A percentile compares a stretch with the other conserved stretches of the same genome.
Evolutionary conservation across 2,113 vertebrate species (phyloP).

Genomic region (Nothoprocta perdicaria): DNA sequence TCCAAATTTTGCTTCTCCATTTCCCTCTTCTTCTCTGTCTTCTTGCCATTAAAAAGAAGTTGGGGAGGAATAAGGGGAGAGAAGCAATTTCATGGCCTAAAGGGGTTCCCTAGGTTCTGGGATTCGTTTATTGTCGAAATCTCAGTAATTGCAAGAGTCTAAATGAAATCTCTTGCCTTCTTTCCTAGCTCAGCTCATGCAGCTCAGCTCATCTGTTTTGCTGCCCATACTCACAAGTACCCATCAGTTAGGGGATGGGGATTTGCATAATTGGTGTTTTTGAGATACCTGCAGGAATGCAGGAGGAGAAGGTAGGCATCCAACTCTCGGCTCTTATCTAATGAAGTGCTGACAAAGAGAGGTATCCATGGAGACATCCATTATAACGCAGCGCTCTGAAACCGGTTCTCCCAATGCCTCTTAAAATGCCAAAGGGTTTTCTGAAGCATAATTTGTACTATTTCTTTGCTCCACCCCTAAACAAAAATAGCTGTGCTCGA

Average conservation of each 20-base stretch:
- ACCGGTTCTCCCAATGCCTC: slow-evolving; percentile 28
- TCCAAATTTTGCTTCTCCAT: not conserved
- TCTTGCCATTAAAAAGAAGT: not conserved
- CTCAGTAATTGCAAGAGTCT: not conserved
- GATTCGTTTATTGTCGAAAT: not conserved
- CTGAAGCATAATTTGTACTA: slow-evolving; percentile 30
- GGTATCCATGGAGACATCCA: slow-evolving; percentile 69
- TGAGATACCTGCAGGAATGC: slow-evolving; percentile 41
- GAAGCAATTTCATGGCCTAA: not conserved
- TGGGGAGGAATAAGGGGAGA: rapidly evolving
- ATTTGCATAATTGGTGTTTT: slow-evolving; percentile 64
- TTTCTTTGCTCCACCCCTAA: slow-evolving; percentile 26
- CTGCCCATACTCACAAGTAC: not conserved
- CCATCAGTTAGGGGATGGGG: slow-evolving; percentile 9
- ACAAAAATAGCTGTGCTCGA: slow-evolving; percentile 17
- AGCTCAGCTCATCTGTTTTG: not conserved
- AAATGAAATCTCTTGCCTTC: not conserved
- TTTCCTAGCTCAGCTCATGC: not conserved
- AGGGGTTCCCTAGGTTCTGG: not conserved
- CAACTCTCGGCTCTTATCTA: slow-evolving; percentile 24
- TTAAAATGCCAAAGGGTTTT: slow-evolving; percentile 55
- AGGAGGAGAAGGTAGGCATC: not conserved
- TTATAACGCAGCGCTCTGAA: slow-evolving; percentile 33
- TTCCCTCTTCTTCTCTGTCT: not conserved
- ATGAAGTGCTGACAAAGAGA: slow-evolving; percentile 55